Percentiles rank a stretch among this genome's conserved stretches.
Conservation (phyloP, 2,888 invertebrate genomes). For the Parapristionchus giblindavisi region DNA sequence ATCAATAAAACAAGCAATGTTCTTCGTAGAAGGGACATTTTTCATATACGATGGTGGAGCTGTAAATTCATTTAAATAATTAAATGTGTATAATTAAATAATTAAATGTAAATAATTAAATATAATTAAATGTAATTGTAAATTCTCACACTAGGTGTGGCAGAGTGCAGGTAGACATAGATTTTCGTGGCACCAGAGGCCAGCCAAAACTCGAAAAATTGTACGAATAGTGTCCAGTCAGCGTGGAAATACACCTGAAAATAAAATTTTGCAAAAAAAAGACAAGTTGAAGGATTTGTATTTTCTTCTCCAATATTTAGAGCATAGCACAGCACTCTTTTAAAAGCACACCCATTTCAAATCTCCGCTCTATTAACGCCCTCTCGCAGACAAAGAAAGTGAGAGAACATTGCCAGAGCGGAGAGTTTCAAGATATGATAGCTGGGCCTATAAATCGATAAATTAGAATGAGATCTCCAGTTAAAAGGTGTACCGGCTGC, state of each 20-base stretch:
- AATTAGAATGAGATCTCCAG: not conserved
- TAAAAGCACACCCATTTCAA: no score
- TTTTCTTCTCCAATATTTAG: not conserved
- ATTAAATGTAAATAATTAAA: not conserved
- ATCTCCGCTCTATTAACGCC: not conserved
- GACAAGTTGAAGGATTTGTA: not conserved
- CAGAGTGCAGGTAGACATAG: constrained; percentile 34
- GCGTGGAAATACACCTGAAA: constrained; percentile 31
- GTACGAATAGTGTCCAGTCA: constrained; percentile 23
- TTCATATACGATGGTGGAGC: not conserved
- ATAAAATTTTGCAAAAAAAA: not conserved
- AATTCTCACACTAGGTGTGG: constrained; percentile 20
- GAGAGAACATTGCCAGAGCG: no score
- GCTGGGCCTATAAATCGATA: not conserved
- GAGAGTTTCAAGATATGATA: not conserved
- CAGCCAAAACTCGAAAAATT: constrained; percentile 35
- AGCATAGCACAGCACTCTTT: no score
- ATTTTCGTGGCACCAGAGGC: constrained; percentile 32
- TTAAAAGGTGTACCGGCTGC: constrained; percentile 7
- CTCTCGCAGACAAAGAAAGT: no score
- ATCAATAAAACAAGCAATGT: no score
- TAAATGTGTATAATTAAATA: not conserved
- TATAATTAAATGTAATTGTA: not conserved
- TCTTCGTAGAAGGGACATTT: no score
- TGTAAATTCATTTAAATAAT: not conserved